A percentile compares a stretch with the other conserved stretches of the same genome.
Conservation (phyloP, 2,113 vertebrate genomes). For the Henicopernis longicauda region DNA sequence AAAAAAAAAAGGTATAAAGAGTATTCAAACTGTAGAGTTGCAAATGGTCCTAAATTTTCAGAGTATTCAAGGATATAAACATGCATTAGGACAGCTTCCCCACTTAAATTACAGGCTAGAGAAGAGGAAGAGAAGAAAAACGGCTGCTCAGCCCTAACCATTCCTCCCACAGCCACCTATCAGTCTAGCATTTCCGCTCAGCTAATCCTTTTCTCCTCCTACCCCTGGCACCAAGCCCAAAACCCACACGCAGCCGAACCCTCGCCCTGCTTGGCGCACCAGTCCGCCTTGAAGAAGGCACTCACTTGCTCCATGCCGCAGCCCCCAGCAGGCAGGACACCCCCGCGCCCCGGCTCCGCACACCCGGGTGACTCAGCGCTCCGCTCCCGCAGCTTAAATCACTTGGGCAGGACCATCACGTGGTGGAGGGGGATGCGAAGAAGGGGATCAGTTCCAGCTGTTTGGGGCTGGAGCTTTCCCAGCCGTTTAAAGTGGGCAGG, state of each 20-base stretch:
- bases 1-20: not conserved
- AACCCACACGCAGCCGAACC: not conserved
- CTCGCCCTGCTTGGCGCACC: accelerated
- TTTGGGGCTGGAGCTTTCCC: not conserved
- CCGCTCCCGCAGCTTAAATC: not conserved
- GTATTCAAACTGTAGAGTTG: not conserved
- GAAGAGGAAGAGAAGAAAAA: not conserved
- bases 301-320: conserved; percentile 60
- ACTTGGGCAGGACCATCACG: not conserved
- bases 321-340: not conserved
- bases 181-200: not conserved
- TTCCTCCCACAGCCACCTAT: not conserved
- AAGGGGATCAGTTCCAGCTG: not conserved
- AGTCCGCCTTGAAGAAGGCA: accelerated
- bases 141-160: not conserved
- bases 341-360: not conserved
- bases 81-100: not conserved
- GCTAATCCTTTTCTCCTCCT: not conserved
- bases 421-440: not conserved
- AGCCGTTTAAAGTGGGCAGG: not conserved
- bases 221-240: not conserved
- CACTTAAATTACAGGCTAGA: accelerated
- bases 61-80: not conserved
- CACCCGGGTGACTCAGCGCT: not conserved
- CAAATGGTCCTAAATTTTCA: not conserved